Base-by-base conservation (phyloP, 1,140 invertebrate species). In the Procambarus virginalis region DNA sequence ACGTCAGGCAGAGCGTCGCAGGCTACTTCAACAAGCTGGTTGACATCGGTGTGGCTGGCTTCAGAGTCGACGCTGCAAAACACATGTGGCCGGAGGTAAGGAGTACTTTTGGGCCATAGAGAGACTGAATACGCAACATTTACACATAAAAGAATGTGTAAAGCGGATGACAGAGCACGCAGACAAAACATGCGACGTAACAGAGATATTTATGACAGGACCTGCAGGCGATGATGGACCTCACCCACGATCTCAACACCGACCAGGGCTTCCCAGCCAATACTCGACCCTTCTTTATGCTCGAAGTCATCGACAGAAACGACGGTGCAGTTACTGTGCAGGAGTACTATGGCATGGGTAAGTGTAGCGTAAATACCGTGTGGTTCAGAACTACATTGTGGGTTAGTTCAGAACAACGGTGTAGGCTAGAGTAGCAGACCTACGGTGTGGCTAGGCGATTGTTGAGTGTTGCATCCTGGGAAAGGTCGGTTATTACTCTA, bases 21-120 rank as follows among this genome's bases (percentile, higher is more conserved):
- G 95, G 95, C 2, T 97, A 96, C 92, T 93, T 97, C 93, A 97
- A 97, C 93, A 94, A 94, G 49, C 93, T 97, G 1, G 95, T 98
- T 81, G 95, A 95, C 64, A 93, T 96, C 77, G 97, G 98, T 22
- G 97, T 98, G 2, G 97, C 97, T 93, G 97, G 97, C 64, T 97
- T 97, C 93, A 93, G 95, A 68, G 87, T 95, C 46, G 95, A 95
- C 90, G 95, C 95, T 51, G 92, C 94, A 17, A 95, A 95, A 87
- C 95, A 95, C 89, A 95, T 95, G 95, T 95, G 94, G 94, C 94
- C 95, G 9, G 93, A 92, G 34, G 94, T 84, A 55, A 12, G 8
- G 51, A 55, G 51, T 55, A 12, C 12, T 5, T 55, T 8, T 55
- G 51, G 12, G 51, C 1, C 34, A 34, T 34, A 34, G 34, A 34